Evolutionary conservation across 2,797 vertebrate genomes (phyloP).

Genomic region (Taeniopygia guttata): DNA sequence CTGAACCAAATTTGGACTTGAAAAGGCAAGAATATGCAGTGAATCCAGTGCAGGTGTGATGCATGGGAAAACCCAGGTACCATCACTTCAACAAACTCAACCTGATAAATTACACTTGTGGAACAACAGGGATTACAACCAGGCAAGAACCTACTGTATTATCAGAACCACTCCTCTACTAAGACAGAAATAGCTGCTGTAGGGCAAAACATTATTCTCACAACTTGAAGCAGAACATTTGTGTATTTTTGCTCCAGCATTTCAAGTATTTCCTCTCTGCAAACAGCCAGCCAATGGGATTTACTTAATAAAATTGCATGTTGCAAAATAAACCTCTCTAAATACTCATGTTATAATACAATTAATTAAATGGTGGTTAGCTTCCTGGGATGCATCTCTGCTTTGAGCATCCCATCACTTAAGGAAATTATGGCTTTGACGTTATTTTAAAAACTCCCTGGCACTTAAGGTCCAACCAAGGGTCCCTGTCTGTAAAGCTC

Average conservation of each 20-base stretch:
- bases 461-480: background rate
- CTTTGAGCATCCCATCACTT: background rate
- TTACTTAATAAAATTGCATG: background rate
- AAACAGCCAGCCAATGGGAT: background rate
- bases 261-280: background rate
- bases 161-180: background rate
- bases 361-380: constrained; percentile 1
- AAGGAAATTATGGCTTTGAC: background rate
- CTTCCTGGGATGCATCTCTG: background rate
- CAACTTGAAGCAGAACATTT: background rate
- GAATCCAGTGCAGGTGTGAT: background rate
- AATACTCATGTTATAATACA: background rate
- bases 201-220: background rate
- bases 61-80: background rate
- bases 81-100: background rate
- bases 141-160: background rate
- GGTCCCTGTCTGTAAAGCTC: background rate
- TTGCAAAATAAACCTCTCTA: background rate
- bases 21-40: background rate
- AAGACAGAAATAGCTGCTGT: background rate
- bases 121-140: background rate
- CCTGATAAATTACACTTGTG: background rate
- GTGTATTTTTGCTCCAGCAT: background rate
- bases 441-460: background rate
- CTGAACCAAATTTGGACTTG: background rate